These are phyloP conservation scores for Drosophila mimica DNA, from an alignment of 2,888 invertebrate genomes.

Conservation along the genomic window DNA sequence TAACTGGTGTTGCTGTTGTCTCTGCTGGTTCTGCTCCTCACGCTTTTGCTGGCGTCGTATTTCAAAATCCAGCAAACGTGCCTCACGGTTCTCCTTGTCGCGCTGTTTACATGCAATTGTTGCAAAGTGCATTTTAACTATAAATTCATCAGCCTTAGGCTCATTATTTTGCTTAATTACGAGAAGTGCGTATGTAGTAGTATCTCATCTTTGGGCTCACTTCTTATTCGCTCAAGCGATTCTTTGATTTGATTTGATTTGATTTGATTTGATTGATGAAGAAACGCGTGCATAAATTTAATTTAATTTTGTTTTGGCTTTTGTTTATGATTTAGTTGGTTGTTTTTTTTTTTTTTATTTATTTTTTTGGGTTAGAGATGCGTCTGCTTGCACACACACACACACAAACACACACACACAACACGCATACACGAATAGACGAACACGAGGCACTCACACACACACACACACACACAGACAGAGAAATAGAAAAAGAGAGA, in stretches of 20 bases:
- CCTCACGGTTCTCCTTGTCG: slow-evolving; percentile 85
- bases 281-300: slow-evolving; percentile 38
- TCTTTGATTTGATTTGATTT: slow-evolving; percentile 15
- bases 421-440: background rate
- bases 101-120: slow-evolving; percentile 83
- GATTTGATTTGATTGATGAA: slow-evolving; percentile 25
- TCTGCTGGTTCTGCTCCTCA: slow-evolving; percentile 83
- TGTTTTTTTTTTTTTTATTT: slow-evolving; percentile 11
- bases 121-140: slow-evolving; percentile 80
- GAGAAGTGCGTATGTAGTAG: slow-evolving; percentile 48
- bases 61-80: slow-evolving; percentile 85
- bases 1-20: slow-evolving; percentile 78
- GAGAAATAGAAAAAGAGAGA: slow-evolving; percentile 12
- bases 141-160: slow-evolving; percentile 60
- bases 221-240: slow-evolving; percentile 36
- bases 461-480: slow-evolving; percentile 17
- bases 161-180: slow-evolving; percentile 60
- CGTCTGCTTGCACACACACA: slow-evolving; percentile 61
- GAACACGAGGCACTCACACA: background rate
- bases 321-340: slow-evolving; percentile 4
- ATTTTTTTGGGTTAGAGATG: slow-evolving; percentile 27
- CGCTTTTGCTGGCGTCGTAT: slow-evolving; percentile 85
- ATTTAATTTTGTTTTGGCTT: slow-evolving; percentile 25
- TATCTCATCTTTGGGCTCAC: slow-evolving; percentile 36
- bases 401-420: slow-evolving; percentile 15